Base-by-base conservation (phyloP, 64 coral and sea anemone genomes). In the Platygyra sinensis region DNA sequence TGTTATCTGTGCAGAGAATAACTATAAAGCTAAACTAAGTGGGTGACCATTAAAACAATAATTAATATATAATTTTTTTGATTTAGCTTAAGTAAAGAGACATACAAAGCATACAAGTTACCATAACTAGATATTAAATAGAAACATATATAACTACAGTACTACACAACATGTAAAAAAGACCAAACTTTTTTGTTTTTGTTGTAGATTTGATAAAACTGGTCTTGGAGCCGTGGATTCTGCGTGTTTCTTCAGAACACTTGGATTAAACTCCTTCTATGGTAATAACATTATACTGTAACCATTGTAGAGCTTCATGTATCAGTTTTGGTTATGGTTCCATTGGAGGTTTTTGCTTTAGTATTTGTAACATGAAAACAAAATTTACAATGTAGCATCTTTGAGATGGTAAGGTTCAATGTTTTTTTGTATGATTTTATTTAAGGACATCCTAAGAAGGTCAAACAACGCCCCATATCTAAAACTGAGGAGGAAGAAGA, bases 161-260 rank as follows among this genome's bases (percentile, higher is more conserved):
- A n/a, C 33, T 3, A 36, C 33, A 36, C 3, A 3, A 36, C 33
- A 36, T 36, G 33, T 3, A 36, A 36, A 36, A 36, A 3, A 36
- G 33, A 36, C 33, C 33, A 36, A 36, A 36, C 33, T 36, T 36
- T 36, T 3, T 36, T 3, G 63, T 1, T 80, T 50, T 13, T 89
- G 61, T 38, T 36, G 22, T 36, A 96, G 94, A 51, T 75, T 96
- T 86, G 94, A 96, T 73, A 91, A 39, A 46, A 93, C 73, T 87
- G 94, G 94, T 25, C 71, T 89, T 52, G 94, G 94, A 50, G 83
- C 94, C 52, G 87, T 96, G 67, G 87, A 93, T 13, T 88, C 87
- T 9, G 8, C 28, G n/a, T 30, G 60, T 62, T 96, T 96, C 62
- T 93, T 96, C 59, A 74, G 15, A 49, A 67, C 75, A 25, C 83